phyloP scores from a whole-genome alignment of 2,113 vertebrate genomes.

The Peromyscus polionotus region DNA sequence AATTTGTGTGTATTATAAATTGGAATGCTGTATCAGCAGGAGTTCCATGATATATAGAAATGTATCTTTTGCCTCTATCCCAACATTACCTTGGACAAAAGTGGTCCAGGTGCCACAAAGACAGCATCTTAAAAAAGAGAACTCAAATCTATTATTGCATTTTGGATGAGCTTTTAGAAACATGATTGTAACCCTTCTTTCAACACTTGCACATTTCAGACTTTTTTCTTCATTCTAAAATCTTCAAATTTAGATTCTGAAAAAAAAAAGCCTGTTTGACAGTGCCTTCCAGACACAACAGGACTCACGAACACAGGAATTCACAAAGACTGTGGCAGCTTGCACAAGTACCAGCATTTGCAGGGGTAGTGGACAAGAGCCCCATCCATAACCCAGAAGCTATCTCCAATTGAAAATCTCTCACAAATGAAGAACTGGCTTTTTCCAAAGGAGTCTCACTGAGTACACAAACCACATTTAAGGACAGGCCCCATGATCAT shows the following conservation, averaged over 20 bases:
- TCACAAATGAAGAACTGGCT: not conserved
- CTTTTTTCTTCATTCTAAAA: slow-evolving; percentile 1
- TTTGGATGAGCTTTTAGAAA: not conserved
- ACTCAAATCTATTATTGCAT: not conserved
- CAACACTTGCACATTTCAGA: not conserved
- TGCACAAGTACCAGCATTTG: no score
- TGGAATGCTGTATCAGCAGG: not conserved
- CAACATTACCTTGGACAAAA: not conserved
- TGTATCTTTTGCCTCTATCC: not conserved
- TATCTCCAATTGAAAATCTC: not conserved
- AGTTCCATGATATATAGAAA: not conserved
- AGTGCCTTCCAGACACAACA: not conserved
- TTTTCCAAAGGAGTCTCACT: not conserved
- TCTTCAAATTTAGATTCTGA: not conserved
- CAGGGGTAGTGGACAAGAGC: not conserved
- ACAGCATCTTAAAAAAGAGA: not conserved
- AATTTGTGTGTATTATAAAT: not conserved
- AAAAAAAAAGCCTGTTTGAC: not conserved
- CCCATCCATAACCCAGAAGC: not conserved
- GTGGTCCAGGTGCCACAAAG: not conserved
- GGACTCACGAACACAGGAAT: not conserved
- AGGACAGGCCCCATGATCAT: not conserved
- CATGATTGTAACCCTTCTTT: not conserved
- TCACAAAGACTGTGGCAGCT: not conserved
- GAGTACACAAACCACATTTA: not conserved